Percentiles rank a stretch among this genome's conserved stretches.
Conservation (phyloP, 2,113 vertebrate genomes). For the Triplophysa rosa region DNA sequence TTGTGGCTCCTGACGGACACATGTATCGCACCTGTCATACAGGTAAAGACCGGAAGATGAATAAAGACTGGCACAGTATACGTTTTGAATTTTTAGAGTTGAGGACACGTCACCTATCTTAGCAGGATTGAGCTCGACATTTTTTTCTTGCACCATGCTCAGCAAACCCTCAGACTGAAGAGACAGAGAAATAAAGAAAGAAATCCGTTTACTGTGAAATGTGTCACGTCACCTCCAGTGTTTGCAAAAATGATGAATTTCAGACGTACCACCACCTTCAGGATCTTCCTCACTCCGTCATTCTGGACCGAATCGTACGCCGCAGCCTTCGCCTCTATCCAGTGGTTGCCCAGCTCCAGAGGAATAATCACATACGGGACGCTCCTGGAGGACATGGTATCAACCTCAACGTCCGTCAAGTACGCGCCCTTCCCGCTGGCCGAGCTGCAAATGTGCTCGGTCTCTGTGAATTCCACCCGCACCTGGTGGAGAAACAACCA, state of each 20-base stretch:
- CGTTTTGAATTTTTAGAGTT: background rate
- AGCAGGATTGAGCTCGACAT: conserved; percentile 44
- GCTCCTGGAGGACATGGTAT: conserved; percentile 53
- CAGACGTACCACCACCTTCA: conserved; percentile 54
- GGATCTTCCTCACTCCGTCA: conserved; percentile 47
- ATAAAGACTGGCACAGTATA: background rate
- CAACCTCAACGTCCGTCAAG: conserved; percentile 56
- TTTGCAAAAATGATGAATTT: background rate
- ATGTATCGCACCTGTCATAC: conserved; percentile 35
- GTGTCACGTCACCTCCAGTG: too few relatives aligned
- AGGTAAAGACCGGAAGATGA: background rate
- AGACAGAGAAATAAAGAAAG: background rate
- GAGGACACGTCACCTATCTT: conserved; percentile 13
- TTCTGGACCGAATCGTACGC: conserved; percentile 4
- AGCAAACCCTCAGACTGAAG: conserved; percentile 45
- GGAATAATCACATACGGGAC: conserved; percentile 78
- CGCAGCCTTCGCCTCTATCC: conserved; percentile 70
- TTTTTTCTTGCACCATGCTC: conserved; percentile 32
- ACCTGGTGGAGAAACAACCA: conserved; percentile 62
- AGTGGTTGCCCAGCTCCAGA: conserved; percentile 67
- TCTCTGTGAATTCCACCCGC: conserved; percentile 72
- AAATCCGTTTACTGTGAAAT: too few relatives aligned
- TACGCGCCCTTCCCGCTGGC: conserved; percentile 69
- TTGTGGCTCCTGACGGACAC: conserved; percentile 23
- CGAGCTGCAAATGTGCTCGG: conserved; percentile 75